These are phyloP conservation scores for Melolontha melolontha DNA, from an alignment of 2,888 invertebrate species.

Conservation along the genomic window DNA sequence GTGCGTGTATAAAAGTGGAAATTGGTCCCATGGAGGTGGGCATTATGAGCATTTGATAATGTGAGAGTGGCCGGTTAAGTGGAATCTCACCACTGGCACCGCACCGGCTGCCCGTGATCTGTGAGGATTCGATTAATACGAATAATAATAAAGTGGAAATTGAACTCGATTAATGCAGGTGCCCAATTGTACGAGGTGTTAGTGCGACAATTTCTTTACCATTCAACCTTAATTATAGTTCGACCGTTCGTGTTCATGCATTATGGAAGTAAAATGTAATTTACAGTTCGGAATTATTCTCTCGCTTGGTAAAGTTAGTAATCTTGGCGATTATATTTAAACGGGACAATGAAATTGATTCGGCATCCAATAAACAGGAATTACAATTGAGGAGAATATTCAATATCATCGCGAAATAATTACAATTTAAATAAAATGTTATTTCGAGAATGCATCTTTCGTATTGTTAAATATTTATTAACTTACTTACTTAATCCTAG, in stretches of 20 bases:
- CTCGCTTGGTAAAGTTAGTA: not conserved
- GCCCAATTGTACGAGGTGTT: constrained; percentile 29
- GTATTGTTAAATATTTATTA: too few relatives aligned
- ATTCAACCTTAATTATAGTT: constrained; percentile 13
- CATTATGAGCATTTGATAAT: constrained; percentile 28
- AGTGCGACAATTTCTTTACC: constrained; percentile 26
- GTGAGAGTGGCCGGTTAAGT: constrained; percentile 14
- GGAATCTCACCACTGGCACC: constrained; percentile 4
- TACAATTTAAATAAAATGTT: too few relatives aligned
- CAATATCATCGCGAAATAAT: too few relatives aligned
- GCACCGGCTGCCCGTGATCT: not conserved
- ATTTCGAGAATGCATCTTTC: too few relatives aligned
- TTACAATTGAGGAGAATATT: not conserved
- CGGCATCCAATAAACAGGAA: constrained; percentile 11
- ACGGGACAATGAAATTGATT: constrained; percentile 7
- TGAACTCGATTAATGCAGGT: constrained; percentile 18
- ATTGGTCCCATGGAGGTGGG: constrained; percentile 14
- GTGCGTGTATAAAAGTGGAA: constrained; percentile 15
- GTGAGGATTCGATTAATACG: constrained; percentile 29
- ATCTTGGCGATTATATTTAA: constrained; percentile 7
- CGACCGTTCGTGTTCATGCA: constrained; percentile 3
- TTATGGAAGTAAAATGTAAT: constrained; percentile 12
- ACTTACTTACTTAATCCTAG: too few relatives aligned
- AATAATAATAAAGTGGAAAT: constrained; percentile 30
- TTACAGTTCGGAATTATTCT: constrained; percentile 11